phyloP scores from a whole-genome alignment of 2,113 vertebrate species.

The Ptilorrhoa leucosticta region DNA sequence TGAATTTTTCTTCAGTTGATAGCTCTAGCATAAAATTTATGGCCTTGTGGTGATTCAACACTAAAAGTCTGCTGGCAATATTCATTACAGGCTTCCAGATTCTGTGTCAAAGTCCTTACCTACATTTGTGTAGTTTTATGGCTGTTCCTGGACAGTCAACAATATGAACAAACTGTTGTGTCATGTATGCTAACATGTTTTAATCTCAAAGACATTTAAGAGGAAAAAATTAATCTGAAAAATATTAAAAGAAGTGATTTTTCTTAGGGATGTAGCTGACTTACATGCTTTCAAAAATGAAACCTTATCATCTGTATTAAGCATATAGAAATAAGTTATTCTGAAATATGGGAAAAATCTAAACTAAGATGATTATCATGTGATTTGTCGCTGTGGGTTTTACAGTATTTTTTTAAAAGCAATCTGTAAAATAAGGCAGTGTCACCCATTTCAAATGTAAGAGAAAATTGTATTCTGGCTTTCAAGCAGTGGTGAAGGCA shows the following conservation, averaged over 20 bases:
- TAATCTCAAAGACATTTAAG: neutral
- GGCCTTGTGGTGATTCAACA: neutral
- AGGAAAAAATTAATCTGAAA: neutral
- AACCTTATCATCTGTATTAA: neutral
- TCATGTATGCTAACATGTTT: neutral
- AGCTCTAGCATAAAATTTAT: neutral
- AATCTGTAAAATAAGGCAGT: neutral
- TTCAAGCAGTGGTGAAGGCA: neutral
- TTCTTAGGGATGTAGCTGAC: neutral
- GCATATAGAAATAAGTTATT: neutral
- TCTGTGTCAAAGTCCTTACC: neutral
- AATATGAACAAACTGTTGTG: neutral
- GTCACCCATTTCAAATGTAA: neutral
- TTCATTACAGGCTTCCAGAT: neutral
- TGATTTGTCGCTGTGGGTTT: neutral
- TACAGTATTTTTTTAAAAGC: neutral
- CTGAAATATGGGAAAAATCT: neutral
- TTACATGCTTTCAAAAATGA: neutral
- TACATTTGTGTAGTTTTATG: neutral
- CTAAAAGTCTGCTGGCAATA: neutral
- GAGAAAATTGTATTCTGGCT: neutral
- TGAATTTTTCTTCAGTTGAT: neutral
- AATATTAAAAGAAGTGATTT: neutral
- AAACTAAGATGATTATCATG: neutral
- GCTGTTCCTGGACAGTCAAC: neutral